Evolutionary conservation across 2,797 vertebrate genomes (phyloP), one percentile per base, ranked within the genome.

Genomic region (Acrocephalus scirpaceus): DNA sequence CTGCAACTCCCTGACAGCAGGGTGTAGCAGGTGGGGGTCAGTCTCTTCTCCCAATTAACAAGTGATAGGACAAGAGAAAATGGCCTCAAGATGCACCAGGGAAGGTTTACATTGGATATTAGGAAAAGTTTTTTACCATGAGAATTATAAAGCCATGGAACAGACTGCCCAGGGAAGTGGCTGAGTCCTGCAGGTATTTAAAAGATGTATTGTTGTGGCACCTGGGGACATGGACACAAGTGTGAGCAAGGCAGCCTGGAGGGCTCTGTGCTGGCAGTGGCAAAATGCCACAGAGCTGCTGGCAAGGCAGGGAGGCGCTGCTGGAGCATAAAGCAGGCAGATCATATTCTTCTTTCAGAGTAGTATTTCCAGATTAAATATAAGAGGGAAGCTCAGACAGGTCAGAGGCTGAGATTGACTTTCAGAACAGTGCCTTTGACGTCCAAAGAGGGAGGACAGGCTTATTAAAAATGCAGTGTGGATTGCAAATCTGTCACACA

Each of bases 351-450:
- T 83, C 66, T 70, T 51, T 54, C 80, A 86, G 96, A 90, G 95
- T 93, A 88, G 88, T 93, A 93, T 97, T 95, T 96, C 96, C 94
- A 95, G 95, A 94, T 95, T 95, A 86, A 96, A 88, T 96, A 93
- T 73, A 82, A 95, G 32, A 95, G 95, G 56, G 83, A 95, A 95
- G 88, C 90, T 93, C 88, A 51, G 90, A 73, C 76, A 95, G 96
- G 95, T 95, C 96, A 96, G 88, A 78, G 79, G 86, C 93, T 93
- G 90, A 95, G 94, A 70, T 40, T 96, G 92, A 86, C 93, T 97
- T 94, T 97, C 94, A 93, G 82, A 92, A 88, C 0, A 2, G 54
- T 40, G 88, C 86, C 76, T 86, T 48, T 96, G 90, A 94, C 23
- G 0, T 92, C 80, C 80, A 58, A 73, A 90, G 86, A 95, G 62